Evolutionary conservation across 2,113 vertebrate genomes (phyloP).

Genomic region (Chaetura pelagica): DNA sequence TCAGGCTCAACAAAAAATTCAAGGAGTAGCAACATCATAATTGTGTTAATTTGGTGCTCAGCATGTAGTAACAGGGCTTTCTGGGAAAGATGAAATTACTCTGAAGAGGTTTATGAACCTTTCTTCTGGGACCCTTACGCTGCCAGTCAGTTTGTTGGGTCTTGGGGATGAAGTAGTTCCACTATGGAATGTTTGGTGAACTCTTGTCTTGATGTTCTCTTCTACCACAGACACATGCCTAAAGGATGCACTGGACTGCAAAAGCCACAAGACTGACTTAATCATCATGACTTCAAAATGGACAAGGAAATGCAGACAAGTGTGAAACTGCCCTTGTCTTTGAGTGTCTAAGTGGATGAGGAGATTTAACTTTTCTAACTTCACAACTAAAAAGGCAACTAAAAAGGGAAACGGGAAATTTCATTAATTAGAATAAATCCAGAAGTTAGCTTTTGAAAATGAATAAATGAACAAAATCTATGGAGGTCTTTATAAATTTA

Average conservation of each 20-base stretch:
- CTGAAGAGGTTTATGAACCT: not conserved
- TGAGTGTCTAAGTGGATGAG: not conserved
- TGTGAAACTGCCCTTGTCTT: not conserved
- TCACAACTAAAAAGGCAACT: not conserved
- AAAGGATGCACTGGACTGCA: not conserved
- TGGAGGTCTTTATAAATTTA: not conserved
- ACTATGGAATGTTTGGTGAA: not conserved
- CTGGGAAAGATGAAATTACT: not conserved
- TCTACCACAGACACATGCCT: not conserved
- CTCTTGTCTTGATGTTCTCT: not conserved
- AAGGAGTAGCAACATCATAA: not conserved
- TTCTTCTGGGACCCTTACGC: not conserved
- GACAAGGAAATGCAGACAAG: not conserved
- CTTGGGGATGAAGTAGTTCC: not conserved
- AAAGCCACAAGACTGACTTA: not conserved
- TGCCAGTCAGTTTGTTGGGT: not conserved
- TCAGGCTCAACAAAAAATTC: not conserved
- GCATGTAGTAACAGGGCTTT: not conserved
- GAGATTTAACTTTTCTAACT: not conserved
- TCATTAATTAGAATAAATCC: not conserved
- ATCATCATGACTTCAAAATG: not conserved
- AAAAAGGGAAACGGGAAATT: not conserved
- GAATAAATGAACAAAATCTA: not conserved
- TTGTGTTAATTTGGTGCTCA: rapidly evolving
- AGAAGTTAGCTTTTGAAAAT: not conserved